phyloP scores from a whole-genome alignment of 2,113 vertebrate species.

The Daboia siamensis region DNA sequence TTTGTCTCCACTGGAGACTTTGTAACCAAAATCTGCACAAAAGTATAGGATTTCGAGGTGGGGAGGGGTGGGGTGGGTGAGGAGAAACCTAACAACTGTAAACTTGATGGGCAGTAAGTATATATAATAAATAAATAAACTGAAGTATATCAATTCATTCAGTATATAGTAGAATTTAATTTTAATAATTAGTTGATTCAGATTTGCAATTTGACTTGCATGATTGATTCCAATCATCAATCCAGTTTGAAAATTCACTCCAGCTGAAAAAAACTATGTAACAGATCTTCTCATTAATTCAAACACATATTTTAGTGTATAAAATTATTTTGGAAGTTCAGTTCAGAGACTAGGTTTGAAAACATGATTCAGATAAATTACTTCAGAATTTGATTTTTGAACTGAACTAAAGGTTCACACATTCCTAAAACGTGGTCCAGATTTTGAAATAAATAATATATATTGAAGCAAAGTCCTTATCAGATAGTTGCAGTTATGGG shows the following conservation, averaged over 20 bases:
- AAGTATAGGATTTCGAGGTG: too few relatives aligned
- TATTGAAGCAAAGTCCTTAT: not conserved
- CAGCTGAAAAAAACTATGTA: not conserved
- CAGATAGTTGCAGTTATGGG: not conserved
- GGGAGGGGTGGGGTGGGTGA: not conserved
- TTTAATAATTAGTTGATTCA: not conserved
- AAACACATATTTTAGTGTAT: not conserved
- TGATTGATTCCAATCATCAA: not conserved
- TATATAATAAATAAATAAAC: not conserved
- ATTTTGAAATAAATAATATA: not conserved
- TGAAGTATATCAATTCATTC: not conserved
- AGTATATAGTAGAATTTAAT: not conserved
- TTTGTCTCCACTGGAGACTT: not conserved
- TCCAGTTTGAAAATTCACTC: not conserved
- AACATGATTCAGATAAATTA: not conserved
- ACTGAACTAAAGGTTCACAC: not conserved
- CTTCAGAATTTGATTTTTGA: not conserved
- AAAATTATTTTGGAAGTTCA: not conserved
- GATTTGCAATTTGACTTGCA: not conserved
- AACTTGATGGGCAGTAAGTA: not conserved
- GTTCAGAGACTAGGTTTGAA: not conserved
- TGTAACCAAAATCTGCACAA: not conserved
- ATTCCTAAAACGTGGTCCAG: not conserved
- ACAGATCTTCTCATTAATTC: not conserved
- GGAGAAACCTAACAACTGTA: not conserved